phyloP scores from a whole-genome alignment of 2,113 vertebrate species.

The Protobothrops mucrosquamatus region DNA sequence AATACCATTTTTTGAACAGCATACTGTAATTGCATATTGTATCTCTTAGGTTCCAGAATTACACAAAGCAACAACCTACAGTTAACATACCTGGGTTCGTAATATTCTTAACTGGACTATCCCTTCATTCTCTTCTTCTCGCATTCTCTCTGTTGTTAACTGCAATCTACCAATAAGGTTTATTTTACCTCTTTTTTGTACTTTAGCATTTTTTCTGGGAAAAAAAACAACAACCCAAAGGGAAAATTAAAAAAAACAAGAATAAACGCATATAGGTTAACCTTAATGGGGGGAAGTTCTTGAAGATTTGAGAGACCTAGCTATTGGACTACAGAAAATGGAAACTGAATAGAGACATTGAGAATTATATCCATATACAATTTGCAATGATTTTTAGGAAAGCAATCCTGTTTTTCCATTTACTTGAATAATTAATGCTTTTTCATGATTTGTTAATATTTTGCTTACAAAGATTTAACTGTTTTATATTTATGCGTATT shows the following conservation, averaged over 20 bases:
- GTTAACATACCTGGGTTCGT: slow-evolving; percentile 86
- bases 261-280: background rate
- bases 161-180: slow-evolving; percentile 97
- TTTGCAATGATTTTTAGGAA: background rate
- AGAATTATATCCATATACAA: background rate
- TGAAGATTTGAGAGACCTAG: background rate
- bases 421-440: background rate
- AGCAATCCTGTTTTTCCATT: background rate
- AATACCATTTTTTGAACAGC: background rate
- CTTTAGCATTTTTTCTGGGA: slow-evolving; percentile 96
- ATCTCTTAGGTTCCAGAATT: background rate
- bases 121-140: slow-evolving; percentile 98
- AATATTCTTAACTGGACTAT: slow-evolving; percentile 98
- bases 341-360: background rate
- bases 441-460: background rate
- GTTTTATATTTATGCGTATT: background rate
- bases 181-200: slow-evolving; percentile 98
- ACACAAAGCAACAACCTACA: fast-evolving
- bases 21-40: background rate
- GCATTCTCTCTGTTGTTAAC: slow-evolving; percentile 97
- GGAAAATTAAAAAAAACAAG: slow-evolving; percentile 32
- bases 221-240: slow-evolving; percentile 48
- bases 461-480: background rate
- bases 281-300: background rate
- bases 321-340: background rate